Conservation (phyloP, 2,888 invertebrate species). For the Ormyrus thymus region DNA sequence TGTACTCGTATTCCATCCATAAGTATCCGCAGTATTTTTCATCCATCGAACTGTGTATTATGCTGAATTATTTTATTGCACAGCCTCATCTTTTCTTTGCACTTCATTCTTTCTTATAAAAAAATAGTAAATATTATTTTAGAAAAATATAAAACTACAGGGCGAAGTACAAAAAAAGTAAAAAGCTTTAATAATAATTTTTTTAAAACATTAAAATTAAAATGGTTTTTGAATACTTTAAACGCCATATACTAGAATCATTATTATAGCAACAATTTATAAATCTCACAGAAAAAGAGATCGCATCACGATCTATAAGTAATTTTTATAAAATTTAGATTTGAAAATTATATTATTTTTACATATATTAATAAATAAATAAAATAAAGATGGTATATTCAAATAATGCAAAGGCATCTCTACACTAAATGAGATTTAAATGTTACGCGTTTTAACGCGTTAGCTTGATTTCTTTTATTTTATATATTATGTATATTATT, state of each 20-base stretch:
- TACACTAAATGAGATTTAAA: conserved; percentile 4
- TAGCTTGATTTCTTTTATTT: conserved; percentile 24
- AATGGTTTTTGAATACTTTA: too few species aligned
- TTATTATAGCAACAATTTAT: too few species aligned
- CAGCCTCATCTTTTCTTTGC: conserved; percentile 15
- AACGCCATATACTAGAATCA: too few species aligned
- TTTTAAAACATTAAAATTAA: neutral
- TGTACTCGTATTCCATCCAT: conserved; percentile 21
- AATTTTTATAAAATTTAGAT: neutral
- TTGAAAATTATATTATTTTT: neutral
- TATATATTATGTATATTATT: neutral
- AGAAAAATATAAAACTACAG: conserved; percentile 22
- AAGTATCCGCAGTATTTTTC: conserved; percentile 45
- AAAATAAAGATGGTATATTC: neutral
- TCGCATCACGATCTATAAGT: too few species aligned
- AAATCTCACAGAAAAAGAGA: too few species aligned
- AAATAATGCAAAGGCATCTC: conserved; percentile 16
- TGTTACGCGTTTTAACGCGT: neutral
- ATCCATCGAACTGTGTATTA: conserved; percentile 13
- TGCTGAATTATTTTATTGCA: conserved; percentile 14
- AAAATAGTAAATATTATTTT: conserved; percentile 7
- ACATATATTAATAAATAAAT: neutral
- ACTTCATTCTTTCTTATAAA: conserved; percentile 5
- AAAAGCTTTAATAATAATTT: conserved; percentile 37
- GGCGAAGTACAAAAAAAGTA: conserved; percentile 48